These are phyloP conservation scores for Sapajus apella DNA, from an alignment of 2,113 vertebrate genomes.

Conservation along the genomic window DNA sequence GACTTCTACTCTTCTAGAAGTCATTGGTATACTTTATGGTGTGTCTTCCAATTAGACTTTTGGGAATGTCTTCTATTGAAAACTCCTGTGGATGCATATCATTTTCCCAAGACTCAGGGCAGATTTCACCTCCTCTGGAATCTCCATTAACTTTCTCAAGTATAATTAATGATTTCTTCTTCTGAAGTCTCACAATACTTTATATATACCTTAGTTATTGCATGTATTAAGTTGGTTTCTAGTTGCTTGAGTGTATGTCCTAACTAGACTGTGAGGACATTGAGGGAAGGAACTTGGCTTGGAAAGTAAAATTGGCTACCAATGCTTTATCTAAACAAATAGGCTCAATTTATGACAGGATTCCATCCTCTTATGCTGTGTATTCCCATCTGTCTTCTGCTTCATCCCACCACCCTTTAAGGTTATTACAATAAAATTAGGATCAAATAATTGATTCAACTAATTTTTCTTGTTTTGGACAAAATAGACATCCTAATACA, in stretches of 20 bases:
- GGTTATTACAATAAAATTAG: neutral
- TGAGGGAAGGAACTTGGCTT: neutral
- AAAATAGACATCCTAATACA: constrained; percentile 7
- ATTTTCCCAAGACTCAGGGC: neutral
- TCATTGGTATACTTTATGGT: neutral
- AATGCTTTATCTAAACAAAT: neutral
- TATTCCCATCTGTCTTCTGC: neutral
- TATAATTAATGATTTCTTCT: constrained; percentile 11
- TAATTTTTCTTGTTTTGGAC: neutral
- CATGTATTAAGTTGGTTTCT: neutral
- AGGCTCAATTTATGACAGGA: neutral
- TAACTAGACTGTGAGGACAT: neutral
- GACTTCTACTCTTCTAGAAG: constrained; percentile 5
- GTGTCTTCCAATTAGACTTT: neutral
- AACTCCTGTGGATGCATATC: neutral
- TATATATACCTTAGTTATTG: neutral
- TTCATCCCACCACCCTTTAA: neutral
- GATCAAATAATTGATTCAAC: neutral
- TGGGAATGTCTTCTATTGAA: constrained; percentile 8
- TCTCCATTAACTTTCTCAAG: constrained; percentile 8
- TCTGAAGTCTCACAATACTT: neutral
- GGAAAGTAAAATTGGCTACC: neutral
- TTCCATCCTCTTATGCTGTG: neutral
- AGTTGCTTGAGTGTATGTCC: neutral
- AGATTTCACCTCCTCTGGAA: neutral